Percentiles rank a stretch among this genome's conserved stretches.
Evolutionary conservation across 2,113 vertebrate genomes (phyloP).

Genomic region (Spilogale gracilis): DNA sequence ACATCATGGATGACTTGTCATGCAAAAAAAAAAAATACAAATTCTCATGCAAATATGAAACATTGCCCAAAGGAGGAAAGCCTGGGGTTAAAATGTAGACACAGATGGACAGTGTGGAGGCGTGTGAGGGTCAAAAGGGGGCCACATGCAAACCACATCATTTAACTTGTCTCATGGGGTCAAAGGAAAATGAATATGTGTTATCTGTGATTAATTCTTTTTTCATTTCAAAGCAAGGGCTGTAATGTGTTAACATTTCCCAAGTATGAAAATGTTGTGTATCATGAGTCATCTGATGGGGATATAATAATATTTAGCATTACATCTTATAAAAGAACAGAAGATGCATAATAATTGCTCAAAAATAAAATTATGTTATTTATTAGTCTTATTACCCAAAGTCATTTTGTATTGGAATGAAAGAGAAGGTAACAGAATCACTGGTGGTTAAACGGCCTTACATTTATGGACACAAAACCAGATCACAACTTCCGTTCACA

Average conservation of each 20-base stretch:
- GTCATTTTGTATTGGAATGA: conserved; percentile 71
- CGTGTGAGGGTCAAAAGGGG: conserved; percentile 66
- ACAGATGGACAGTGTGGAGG: conserved; percentile 68
- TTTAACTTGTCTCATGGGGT: conserved; percentile 76
- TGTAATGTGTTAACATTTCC: conserved; percentile 85
- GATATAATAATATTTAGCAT: conserved; percentile 76
- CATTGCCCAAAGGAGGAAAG: conserved; percentile 84
- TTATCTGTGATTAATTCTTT: conserved; percentile 83
- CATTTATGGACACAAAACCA: conserved; percentile 63
- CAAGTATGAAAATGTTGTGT: conserved; percentile 83
- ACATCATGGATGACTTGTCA: conserved; percentile 83
- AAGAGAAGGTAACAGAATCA: conserved; percentile 66
- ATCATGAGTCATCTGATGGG: conserved; percentile 78
- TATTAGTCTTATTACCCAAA: conserved; percentile 66
- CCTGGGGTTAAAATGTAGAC: conserved; percentile 74
- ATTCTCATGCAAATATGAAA: conserved; percentile 86
- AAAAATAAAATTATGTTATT: conserved; percentile 70
- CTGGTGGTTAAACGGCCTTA: conserved; percentile 51
- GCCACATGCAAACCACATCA: conserved; percentile 80
- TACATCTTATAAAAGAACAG: conserved; percentile 73
- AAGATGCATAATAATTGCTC: conserved; percentile 68
- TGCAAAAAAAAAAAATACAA: conserved; percentile 85
- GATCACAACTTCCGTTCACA: conserved; percentile 53
- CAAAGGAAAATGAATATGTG: conserved; percentile 86
- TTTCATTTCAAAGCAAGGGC: conserved; percentile 84